Percentiles rank a stretch among this genome's conserved stretches.
Conservation (phyloP, 2,113 vertebrate species). For the Myocastor coypus region DNA sequence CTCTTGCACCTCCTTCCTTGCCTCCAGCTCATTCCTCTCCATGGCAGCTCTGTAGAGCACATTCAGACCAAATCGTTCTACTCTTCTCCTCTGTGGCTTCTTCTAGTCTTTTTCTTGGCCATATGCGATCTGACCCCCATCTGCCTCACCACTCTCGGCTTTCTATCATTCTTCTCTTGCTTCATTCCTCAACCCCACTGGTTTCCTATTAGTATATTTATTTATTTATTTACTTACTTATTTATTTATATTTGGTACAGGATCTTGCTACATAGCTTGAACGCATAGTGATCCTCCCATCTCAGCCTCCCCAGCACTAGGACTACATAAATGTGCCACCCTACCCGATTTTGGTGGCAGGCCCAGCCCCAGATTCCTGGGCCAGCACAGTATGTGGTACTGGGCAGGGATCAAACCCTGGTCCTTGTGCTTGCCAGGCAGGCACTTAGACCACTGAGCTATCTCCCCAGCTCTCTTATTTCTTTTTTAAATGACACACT, state of each 20-base stretch:
- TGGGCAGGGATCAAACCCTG: too few species aligned
- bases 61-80: not conserved
- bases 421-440: too few species aligned
- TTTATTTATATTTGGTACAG: too few species aligned
- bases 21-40: not conserved
- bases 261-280: too few species aligned
- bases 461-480: not conserved
- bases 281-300: too few species aligned
- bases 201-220: not conserved
- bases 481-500: not conserved
- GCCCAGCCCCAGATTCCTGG: too few species aligned
- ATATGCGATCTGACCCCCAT: not conserved
- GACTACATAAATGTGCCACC: too few species aligned
- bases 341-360: too few species aligned
- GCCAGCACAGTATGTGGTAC: too few species aligned
- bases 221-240: too few species aligned
- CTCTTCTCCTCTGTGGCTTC: not conserved
- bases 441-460: too few species aligned
- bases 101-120: not conserved
- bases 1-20: not conserved
- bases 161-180: not conserved
- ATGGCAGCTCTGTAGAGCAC: not conserved
- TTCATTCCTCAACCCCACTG: not conserved
- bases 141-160: not conserved
- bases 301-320: too few species aligned